Evolutionary conservation across 2,888 invertebrate genomes (phyloP).

Genomic region (Dasysyrphus albostriatus): DNA sequence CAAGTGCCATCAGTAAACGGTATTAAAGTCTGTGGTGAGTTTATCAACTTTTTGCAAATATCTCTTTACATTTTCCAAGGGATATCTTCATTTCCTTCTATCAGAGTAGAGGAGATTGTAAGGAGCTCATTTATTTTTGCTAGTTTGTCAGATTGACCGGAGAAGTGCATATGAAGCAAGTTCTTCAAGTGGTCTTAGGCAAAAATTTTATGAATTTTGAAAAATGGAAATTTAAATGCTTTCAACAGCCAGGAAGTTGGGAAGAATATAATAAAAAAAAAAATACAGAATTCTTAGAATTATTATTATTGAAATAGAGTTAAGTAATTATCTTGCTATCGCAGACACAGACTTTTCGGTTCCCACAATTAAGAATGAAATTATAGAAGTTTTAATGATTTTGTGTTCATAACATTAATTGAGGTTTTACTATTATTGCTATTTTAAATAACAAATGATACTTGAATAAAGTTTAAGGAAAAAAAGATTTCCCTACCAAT

Average conservation of each 20-base stretch:
- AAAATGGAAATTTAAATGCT: slow-evolving; percentile 17
- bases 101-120: too few species aligned
- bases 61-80: not conserved
- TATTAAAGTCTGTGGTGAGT: slow-evolving; percentile 32
- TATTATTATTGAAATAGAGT: slow-evolving; percentile 10
- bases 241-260: not conserved
- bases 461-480: not conserved
- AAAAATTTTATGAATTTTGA: not conserved
- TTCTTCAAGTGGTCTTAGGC: not conserved
- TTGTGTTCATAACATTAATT: not conserved
- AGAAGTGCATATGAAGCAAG: not conserved
- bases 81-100: too few species aligned
- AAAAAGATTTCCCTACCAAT: not conserved
- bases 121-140: not conserved
- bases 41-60: slow-evolving; percentile 39
- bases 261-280: not conserved
- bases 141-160: not conserved
- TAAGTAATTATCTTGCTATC: slow-evolving; percentile 14
- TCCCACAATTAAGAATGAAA: slow-evolving; percentile 1
- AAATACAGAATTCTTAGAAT: not conserved
- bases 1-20: slow-evolving; percentile 23
- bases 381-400: slow-evolving; percentile 4
- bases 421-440: not conserved
- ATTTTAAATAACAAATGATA: not conserved
- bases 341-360: slow-evolving; percentile 22